Evolutionary conservation across 2,888 invertebrate species (phyloP), one percentile per base, ranked within the genome.

Genomic region (Erebia aethiops): DNA sequence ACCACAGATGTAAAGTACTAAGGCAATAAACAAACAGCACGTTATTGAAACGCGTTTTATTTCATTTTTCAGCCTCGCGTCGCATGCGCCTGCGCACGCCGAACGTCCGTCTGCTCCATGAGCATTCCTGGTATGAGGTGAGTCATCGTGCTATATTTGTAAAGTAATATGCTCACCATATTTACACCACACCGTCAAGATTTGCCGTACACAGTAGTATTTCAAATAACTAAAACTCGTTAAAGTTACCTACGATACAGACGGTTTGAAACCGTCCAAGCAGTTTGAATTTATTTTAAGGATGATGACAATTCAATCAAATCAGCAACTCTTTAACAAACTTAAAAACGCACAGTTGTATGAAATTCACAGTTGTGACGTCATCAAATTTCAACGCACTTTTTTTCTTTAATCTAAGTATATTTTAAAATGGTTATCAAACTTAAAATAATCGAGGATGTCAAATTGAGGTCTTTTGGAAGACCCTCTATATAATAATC

Each of bases 51-150:
- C 62, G 71, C 71, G 75, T 76, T 77, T 77, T 78, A 76, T 79
- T 81, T 82, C 71, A 80, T 84, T 83, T 91, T 90, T 83, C 91
- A 91, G 91, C 82, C 76, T 78, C 84, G 84, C 84, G 84, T 82
- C 84, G 84, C 82, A 81, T 82, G 87, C 86, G 84, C 82, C 82
- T 82, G 87, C 86, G 82, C 83, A 83, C 80, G 82, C 82, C 86
- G 80, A 46, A 46, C 67, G 84, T 82, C 82, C 80, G 81, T 82
- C 82, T 81, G 79, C 83, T 83, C 82, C 87, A 89, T 89, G 90
- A 88, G 87, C 87, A 84, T 87, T 80, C 80, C 81, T 89, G 90
- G 89, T 83, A 85, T 87, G 88, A 91, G 92, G 92, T 92, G 90
- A 92, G 90, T 91, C 90, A 92, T 81, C 81, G 74, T 74, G 77